Evolutionary conservation across 2,888 invertebrate genomes (phyloP), one percentile per base, ranked within the genome.

Genomic region (Plebejus melissa): DNA sequence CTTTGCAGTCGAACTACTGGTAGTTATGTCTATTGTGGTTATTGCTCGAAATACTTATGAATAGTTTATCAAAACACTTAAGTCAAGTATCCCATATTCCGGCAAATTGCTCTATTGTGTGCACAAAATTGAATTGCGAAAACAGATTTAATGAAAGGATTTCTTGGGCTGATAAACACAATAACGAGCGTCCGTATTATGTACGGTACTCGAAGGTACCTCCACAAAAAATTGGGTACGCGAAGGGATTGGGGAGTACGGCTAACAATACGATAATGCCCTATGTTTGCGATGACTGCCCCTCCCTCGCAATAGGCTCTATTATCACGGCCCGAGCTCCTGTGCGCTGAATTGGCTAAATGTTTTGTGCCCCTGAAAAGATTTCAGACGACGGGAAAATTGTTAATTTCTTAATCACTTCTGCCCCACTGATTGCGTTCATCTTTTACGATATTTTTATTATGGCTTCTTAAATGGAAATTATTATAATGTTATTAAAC

Each of bases 371-470:
- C 85, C 83, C 86, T 87, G 88, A 90, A 91, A 92, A 93, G 90
- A 90, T 90, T 90, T 85, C 86, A 90, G 90, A 92, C 90, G 91
- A 91, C 90, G 88, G 88, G 88, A 90, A 92, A 91, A 93, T 91
- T 91, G 90, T 91, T 89, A 87, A 90, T 90, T 92, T 91, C 91
- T 91, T 91, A 91, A 92, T 92, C 88, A 89, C 87, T 92, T 91
- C 88, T 90, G 89, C 88, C 88, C 83, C 84, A 90, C 86, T 84
- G 85, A 87, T 82, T 84, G 81, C 82, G 83, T 82, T 85, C 85
- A 86, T 85, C 87, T 87, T 86, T 87, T 88, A 82, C 74, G 57
- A 54, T 50, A 0, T 50, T 50, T 4, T 50, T 50, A 0, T 50
- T 50, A 16, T 50, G 54, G 54, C 54, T 54, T 54, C 54, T 54